Evolutionary conservation across 2,797 vertebrate genomes (phyloP).

Genomic region (Microtus agrestis): DNA sequence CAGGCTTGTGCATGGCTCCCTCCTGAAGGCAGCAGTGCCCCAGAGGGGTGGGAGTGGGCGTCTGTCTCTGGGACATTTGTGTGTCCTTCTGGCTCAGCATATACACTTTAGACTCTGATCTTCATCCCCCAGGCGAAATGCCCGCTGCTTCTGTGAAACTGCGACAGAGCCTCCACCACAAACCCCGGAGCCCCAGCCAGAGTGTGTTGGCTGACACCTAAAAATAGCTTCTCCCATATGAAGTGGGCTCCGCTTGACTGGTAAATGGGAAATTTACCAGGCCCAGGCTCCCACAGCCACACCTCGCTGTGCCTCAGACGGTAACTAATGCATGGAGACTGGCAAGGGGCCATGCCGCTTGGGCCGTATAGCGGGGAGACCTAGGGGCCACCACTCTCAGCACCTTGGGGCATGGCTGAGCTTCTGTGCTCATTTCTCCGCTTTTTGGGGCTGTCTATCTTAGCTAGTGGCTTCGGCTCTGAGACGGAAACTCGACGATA

Average conservation of each 20-base stretch:
- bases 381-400: background rate
- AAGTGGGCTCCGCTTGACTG: constrained; percentile 27
- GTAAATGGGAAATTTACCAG: constrained; percentile 55
- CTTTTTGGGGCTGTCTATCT: constrained; percentile 19
- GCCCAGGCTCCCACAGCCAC: background rate
- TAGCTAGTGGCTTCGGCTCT: background rate
- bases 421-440: background rate
- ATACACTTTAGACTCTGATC: background rate
- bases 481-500: constrained; percentile 30
- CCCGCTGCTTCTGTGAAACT: constrained; percentile 10
- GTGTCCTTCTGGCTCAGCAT: background rate
- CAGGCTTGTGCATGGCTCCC: background rate
- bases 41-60: background rate
- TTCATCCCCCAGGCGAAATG: background rate
- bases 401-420: background rate
- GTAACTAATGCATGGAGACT: background rate
- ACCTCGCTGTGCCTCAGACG: background rate
- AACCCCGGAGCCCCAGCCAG: background rate
- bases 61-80: background rate
- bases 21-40: constrained; percentile 1
- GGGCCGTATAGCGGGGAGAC: background rate
- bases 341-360: background rate
- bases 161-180: background rate
- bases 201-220: constrained; percentile 1
- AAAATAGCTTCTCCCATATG: constrained; percentile 45